Evolutionary conservation across 2,888 invertebrate genomes (phyloP), one percentile per base, ranked within the genome.

Genomic region (Chorisops tibialis): DNA sequence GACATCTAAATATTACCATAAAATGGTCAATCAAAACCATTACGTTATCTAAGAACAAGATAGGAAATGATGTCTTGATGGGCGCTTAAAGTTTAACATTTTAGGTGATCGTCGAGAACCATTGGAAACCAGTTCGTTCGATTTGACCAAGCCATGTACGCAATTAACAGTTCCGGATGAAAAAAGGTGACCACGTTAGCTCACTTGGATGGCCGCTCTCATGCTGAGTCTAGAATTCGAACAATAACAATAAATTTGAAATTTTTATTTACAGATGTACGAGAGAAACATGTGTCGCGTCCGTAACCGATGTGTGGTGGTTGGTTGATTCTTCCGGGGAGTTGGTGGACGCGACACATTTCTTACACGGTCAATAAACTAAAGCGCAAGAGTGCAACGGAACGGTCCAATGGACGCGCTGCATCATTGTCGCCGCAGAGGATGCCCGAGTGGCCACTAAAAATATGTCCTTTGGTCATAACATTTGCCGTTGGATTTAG

Each of bases 201-300:
- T 54, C 41, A 54, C 63, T 60, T 63, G 54, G 60, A 60, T 37
- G 59, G 49, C 37, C 41, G 45, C 45, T 37, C 54, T 37, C 60
- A 63, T 56, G 60, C 16, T 37, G 60, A 56, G 63, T 63, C 63
- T 16, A 61, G 50, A 61, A 50, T 35, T 49, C 45, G 19, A 50
- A 56, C 61, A 56, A 63, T 63, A 63, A 63, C 60, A 61, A 63
- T 63, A 63, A 63, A 63, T 63, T 63, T 56, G 41, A 61, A 61
- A 50, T 56, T 60, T 63, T 63, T 59, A 59, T 54, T 56, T 38
- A 7, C 21, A n/a, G 14, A 19, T 45, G 12, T 41, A 21, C 45
- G 24, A 56, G 21, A 6, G 24, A 43, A 61, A 43, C 21, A 52
- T 48, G 19, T 54, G 54, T 54, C 49, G 19, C 60, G 56, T 50